phyloP scores from a whole-genome alignment of 2,113 vertebrate species.

The Dendrocopos noguchii region DNA sequence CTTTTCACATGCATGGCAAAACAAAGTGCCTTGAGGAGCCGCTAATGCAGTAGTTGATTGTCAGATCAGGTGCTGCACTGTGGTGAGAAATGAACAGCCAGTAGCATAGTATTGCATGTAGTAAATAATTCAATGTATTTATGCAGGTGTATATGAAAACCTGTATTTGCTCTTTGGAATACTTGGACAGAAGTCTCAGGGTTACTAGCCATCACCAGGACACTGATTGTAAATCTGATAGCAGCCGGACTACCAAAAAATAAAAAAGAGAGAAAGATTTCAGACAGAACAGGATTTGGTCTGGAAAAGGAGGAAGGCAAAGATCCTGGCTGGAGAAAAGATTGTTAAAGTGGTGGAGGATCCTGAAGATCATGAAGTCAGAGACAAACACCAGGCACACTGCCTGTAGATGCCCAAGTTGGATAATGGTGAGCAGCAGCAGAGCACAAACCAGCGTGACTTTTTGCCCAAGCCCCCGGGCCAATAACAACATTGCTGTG shows the following conservation, averaged over 20 bases:
- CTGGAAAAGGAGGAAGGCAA: neutral
- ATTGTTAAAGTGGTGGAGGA: neutral
- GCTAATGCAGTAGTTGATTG: neutral
- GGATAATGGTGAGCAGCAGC: neutral
- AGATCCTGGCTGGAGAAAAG: neutral
- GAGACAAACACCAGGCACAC: accelerated
- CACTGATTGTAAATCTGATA: neutral
- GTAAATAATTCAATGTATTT: neutral
- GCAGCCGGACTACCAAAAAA: neutral
- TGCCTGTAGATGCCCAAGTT: neutral
- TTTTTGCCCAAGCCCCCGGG: neutral
- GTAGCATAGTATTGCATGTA: neutral
- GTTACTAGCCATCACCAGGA: neutral
- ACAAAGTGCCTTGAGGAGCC: neutral
- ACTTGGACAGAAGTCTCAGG: neutral
- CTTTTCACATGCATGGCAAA: neutral
- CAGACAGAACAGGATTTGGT: neutral
- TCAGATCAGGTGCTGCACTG: neutral
- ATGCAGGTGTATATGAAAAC: neutral
- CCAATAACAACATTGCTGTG: neutral
- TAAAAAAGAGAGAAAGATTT: neutral
- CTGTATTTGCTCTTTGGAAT: neutral
- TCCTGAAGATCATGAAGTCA: neutral
- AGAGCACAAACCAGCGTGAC: neutral
- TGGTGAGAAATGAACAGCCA: neutral